Conservation (phyloP, 2,113 vertebrate genomes). For the Baryphthengus martii region DNA sequence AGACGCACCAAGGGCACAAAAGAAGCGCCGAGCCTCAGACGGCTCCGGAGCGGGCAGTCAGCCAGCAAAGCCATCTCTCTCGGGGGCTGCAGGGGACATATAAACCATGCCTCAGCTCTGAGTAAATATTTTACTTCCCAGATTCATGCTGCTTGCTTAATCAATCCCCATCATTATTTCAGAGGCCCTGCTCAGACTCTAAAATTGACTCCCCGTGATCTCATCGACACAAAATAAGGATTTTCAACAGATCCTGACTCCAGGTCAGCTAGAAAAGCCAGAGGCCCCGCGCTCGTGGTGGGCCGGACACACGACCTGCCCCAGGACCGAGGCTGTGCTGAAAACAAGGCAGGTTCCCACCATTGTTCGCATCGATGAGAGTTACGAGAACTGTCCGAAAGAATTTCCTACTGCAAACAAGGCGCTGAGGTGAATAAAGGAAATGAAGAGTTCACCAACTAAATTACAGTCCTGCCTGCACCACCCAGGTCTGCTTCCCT, state of each 20-base stretch:
- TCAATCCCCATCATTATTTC: neutral
- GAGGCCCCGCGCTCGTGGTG: fast-evolving
- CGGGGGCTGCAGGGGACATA: neutral
- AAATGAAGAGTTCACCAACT: neutral
- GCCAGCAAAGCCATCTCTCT: neutral
- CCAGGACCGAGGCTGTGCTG: fast-evolving
- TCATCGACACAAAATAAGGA: neutral
- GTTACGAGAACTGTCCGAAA: neutral
- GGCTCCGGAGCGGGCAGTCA: fast-evolving
- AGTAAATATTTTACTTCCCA: neutral
- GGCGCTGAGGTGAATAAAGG: neutral
- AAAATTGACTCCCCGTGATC: neutral
- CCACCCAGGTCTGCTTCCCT: neutral
- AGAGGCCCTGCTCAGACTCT: neutral
- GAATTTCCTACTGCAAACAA: slow-evolving; percentile 18
- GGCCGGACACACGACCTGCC: neutral
- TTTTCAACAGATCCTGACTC: neutral
- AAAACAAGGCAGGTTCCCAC: slow-evolving; percentile 25
- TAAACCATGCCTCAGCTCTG: neutral
- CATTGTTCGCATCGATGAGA: slow-evolving; percentile 3
- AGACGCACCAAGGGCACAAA: neutral
- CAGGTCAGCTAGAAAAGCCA: neutral
- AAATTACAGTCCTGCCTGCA: fast-evolving
- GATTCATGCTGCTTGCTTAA: neutral
- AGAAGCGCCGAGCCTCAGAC: neutral